phyloP scores from a whole-genome alignment of 1,140 invertebrate species.

The Cyphomyrmex costatus region DNA sequence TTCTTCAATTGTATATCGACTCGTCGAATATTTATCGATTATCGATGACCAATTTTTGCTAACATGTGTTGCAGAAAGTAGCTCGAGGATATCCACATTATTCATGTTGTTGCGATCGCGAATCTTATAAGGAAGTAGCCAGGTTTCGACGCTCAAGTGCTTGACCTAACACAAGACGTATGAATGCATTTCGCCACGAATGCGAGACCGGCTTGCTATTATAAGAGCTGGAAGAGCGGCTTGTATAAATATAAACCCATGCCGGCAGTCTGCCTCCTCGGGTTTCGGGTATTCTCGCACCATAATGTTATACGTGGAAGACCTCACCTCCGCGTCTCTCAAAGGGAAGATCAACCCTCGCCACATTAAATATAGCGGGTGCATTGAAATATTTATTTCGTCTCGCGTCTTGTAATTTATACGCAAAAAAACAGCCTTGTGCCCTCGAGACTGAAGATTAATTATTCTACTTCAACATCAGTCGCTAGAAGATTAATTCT shows the following conservation, averaged over 20 bases:
- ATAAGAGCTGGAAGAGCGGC: constrained; percentile 77
- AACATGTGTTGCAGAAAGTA: neutral
- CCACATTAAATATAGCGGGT: constrained; percentile 41
- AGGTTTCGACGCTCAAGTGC: constrained; percentile 63
- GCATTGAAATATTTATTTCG: constrained; percentile 14
- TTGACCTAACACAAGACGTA: constrained; percentile 79
- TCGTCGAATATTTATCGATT: neutral
- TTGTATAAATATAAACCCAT: constrained; percentile 84
- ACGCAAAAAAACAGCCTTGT: neutral
- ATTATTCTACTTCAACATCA: neutral
- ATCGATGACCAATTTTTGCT: no score
- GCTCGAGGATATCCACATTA: neutral
- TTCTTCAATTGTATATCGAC: neutral
- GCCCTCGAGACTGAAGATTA: neutral
- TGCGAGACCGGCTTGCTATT: constrained; percentile 79
- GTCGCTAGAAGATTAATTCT: neutral
- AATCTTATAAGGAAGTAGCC: constrained; percentile 67
- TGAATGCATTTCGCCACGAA: constrained; percentile 82
- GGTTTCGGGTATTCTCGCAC: constrained; percentile 81
- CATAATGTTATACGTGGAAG: constrained; percentile 78
- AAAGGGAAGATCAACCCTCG: constrained; percentile 70
- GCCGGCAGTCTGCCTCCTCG: constrained; percentile 78
- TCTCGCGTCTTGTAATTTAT: constrained; percentile 19
- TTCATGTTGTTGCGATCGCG: neutral
- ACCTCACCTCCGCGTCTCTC: constrained; percentile 74